A percentile compares a stretch with the other conserved stretches of the same genome.
Conservation (phyloP, 1,140 invertebrate genomes). For the Hypothenemus hampei region DNA sequence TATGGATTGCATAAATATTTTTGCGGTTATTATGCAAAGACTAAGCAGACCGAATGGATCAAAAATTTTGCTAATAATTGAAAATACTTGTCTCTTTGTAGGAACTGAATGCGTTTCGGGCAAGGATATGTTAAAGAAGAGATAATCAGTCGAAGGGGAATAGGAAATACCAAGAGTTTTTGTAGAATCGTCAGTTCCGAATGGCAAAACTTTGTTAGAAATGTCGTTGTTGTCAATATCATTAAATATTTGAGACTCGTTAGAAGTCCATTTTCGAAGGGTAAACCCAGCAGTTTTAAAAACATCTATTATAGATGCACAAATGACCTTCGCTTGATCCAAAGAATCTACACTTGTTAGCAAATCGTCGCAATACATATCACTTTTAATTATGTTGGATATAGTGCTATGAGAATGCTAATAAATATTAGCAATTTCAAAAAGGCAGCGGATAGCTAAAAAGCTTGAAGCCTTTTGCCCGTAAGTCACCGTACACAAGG, state of each 20-base stretch:
- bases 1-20: constrained; percentile 19
- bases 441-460: constrained; percentile 34
- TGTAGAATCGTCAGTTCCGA: neutral
- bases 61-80: constrained; percentile 17
- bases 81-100: constrained; percentile 20
- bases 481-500: constrained; percentile 39
- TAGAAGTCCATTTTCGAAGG: constrained; percentile 16
- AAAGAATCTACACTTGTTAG: too few species aligned
- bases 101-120: neutral
- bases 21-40: constrained; percentile 3
- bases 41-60: constrained; percentile 12
- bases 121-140: constrained; percentile 1
- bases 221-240: neutral
- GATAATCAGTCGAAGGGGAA: neutral
- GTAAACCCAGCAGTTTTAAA: constrained; percentile 1
- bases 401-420: constrained; percentile 31
- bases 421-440: constrained; percentile 36
- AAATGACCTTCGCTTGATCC: too few species aligned
- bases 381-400: constrained; percentile 32
- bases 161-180: constrained; percentile 12
- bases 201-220: neutral
- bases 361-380: constrained; percentile 49
- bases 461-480: constrained; percentile 37
- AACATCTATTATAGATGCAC: too few species aligned
- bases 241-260: neutral